These are phyloP conservation scores for Diaprepes abbreviatus DNA, from an alignment of 2,888 invertebrate species.

Conservation along the genomic window DNA sequence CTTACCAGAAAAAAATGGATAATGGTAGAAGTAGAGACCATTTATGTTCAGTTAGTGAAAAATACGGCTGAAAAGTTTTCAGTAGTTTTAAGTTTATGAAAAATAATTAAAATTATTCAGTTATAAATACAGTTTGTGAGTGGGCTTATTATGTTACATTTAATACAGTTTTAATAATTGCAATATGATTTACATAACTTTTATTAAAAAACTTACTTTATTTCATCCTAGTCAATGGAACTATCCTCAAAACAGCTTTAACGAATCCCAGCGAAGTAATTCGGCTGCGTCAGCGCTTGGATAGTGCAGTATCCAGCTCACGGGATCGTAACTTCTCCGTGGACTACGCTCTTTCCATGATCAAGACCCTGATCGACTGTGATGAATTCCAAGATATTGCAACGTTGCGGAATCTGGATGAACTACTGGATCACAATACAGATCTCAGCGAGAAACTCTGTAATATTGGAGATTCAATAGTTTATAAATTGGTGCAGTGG, in stretches of 20 bases:
- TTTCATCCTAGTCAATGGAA: conserved; percentile 75
- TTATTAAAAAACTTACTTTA: neutral
- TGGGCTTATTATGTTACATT: too few species aligned
- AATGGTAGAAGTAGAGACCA: too few species aligned
- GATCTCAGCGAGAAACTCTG: conserved; percentile 93
- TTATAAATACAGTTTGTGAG: too few species aligned
- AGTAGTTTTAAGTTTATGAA: too few species aligned
- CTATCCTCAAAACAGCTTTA: conserved; percentile 93
- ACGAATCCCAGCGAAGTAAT: conserved; percentile 95
- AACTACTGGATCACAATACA: conserved; percentile 90
- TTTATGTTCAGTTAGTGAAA: too few species aligned
- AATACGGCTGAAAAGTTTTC: too few species aligned
- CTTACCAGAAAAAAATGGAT: too few species aligned
- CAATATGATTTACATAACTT: too few species aligned
- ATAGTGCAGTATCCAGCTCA: conserved; percentile 90
- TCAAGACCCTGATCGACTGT: conserved; percentile 93
- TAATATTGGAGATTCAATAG: conserved; percentile 97
- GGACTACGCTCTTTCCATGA: conserved; percentile 89
- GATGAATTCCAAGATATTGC: conserved; percentile 95
- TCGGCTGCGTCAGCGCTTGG: conserved; percentile 88
- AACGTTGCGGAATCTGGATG: conserved; percentile 90
- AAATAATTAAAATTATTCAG: too few species aligned
- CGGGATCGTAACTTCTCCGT: conserved; percentile 84
- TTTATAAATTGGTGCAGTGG: conserved; percentile 98
- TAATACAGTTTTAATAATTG: too few species aligned